Base-by-base conservation (phyloP, 2,113 vertebrate genomes). In the Lasiurus cinereus region DNA sequence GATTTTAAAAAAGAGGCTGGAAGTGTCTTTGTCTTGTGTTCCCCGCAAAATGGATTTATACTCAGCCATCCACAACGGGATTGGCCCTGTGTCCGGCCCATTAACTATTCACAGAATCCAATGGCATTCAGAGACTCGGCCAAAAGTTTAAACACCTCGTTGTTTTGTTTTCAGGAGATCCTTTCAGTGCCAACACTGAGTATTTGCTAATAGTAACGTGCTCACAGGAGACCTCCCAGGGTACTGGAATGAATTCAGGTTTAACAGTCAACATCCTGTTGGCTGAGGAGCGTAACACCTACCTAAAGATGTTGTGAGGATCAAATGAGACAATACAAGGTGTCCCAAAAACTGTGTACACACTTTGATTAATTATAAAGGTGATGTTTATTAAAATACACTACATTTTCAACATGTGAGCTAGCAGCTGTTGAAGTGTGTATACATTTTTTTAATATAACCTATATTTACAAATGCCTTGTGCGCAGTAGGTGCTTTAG, bases 21-120 rank as follows among this genome's bases (percentile, higher is more conserved):
- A 88, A 83, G 22, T 24, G 52, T 83, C 93, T 88, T 48, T 67
- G 39, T 59, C 43, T 50, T 33, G 36, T 66, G n/a, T 52, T 56
- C 10, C 56, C 64, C 66, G 31, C 67, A 78, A 56, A 50, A 66
- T 6, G n/a, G 52, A 70, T 66, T 66, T 83, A 62, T 31, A 29
- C 64, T 67, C 52, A 33, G 36, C 82, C 64, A 43, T 50, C 29
- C 36, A n/a, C 78, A 70, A 24, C 19, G 78, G 33, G 3, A 13
- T 7, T 43, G 48, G 76, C 48, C 43, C 33, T 22, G 24, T 69
- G 93, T 95, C 50, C 77, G 56, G 46, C 52, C 29, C 33, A 36
- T 54, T 52, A 69, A 79, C 91, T 91, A 93, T 72, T 84, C 72
- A 77, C n/a, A 95, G 72, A 94, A n/a, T 59, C 22, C 29, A 80